Evolutionary conservation across 2,113 vertebrate species (phyloP).

Genomic region (Aramus guarauna): DNA sequence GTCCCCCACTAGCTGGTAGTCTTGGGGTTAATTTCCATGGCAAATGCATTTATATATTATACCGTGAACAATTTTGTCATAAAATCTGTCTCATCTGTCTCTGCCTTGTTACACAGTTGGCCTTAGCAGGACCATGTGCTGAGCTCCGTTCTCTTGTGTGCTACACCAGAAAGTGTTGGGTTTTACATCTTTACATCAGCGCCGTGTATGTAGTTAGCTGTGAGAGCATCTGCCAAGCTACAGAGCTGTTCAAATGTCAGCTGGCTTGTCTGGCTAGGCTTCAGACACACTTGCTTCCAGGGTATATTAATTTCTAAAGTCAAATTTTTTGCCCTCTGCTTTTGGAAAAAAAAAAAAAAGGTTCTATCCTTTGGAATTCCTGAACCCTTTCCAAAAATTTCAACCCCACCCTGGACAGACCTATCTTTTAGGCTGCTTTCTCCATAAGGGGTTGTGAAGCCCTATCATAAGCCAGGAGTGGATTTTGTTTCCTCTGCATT

Average conservation of each 20-base stretch:
- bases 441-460: background rate
- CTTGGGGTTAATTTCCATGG: background rate
- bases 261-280: background rate
- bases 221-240: background rate
- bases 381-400: slow-evolving; percentile 23
- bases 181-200: background rate
- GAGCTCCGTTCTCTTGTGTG: fast-evolving
- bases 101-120: background rate
- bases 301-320: background rate
- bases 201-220: background rate
- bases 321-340: background rate
- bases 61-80: background rate
- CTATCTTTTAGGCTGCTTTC: background rate
- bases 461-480: background rate
- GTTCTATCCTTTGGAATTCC: slow-evolving; percentile 25
- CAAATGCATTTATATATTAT: background rate
- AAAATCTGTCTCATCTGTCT: background rate
- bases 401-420: background rate
- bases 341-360: background rate
- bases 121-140: background rate
- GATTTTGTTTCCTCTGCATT: background rate
- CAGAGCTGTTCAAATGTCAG: background rate
- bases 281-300: background rate
- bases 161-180: background rate
- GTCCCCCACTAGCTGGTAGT: background rate